Evolutionary conservation across 2,113 vertebrate species (phyloP).

Genomic region (Rhadina sibilatrix): DNA sequence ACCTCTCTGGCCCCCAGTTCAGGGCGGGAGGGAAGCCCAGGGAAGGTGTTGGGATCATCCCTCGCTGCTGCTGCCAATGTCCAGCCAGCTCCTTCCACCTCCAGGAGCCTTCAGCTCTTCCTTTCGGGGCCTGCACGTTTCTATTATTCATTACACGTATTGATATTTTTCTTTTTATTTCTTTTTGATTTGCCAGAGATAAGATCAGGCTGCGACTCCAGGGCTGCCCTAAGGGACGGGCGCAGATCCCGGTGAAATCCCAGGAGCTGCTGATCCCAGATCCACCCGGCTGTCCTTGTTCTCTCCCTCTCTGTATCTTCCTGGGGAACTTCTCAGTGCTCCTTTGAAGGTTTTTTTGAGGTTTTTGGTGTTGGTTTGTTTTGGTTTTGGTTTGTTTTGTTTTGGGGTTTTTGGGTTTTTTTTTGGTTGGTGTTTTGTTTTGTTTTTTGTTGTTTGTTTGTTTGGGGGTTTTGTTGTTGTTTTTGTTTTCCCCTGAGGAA

Average conservation of each 20-base stretch:
- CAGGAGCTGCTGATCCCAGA: neutral
- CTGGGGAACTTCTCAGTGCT: neutral
- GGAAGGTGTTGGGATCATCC: neutral
- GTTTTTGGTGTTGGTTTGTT: too few relatives aligned
- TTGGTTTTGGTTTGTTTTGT: too few relatives aligned
- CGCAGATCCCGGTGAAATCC: neutral
- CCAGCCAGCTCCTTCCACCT: neutral
- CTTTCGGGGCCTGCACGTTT: fast-evolving
- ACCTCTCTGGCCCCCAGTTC: neutral
- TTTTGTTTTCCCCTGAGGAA: neutral
- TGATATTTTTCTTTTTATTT: neutral
- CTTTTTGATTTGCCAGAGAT: fast-evolving
- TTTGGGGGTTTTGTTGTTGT: too few relatives aligned
- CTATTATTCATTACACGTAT: neutral
- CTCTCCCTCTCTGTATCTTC: neutral
- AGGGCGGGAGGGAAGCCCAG: fast-evolving
- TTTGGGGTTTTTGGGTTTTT: fast-evolving
- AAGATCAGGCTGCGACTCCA: too few relatives aligned
- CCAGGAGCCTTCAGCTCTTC: neutral
- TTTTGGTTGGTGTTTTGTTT: neutral
- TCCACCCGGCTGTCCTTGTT: neutral
- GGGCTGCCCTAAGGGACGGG: neutral
- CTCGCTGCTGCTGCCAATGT: fast-evolving
- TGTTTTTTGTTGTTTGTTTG: too few relatives aligned
- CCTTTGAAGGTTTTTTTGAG: neutral